phyloP scores from a whole-genome alignment of 2,797 vertebrate species.

The Sebastolobus alascanus region DNA sequence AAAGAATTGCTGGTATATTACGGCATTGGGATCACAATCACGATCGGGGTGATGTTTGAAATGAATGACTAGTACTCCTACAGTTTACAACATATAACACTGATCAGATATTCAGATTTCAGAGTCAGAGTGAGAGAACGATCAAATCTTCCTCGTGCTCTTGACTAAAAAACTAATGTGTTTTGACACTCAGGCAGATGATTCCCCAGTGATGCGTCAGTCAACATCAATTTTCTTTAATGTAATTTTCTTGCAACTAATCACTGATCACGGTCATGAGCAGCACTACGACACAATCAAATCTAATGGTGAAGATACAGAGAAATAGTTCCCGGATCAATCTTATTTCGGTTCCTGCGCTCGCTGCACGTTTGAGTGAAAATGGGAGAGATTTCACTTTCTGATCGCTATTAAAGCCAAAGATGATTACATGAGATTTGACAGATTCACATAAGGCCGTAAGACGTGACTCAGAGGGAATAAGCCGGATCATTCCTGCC shows the following conservation, averaged over 20 bases:
- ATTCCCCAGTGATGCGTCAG: conserved; percentile 31
- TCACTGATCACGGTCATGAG: conserved; percentile 16
- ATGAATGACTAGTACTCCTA: no score
- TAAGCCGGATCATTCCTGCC: conserved; percentile 10
- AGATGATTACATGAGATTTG: conserved; percentile 43
- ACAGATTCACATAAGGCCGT: conserved; percentile 7
- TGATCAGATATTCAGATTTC: conserved; percentile 6
- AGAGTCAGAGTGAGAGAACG: neutral
- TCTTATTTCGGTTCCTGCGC: conserved; percentile 1
- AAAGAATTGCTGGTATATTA: no score
- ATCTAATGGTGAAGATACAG: neutral
- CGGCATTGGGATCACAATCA: no score
- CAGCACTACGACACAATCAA: neutral
- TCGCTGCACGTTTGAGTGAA: conserved; percentile 25
- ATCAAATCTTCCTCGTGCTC: neutral
- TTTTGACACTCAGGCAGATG: conserved; percentile 32
- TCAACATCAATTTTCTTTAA: conserved; percentile 33
- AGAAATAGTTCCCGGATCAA: conserved; percentile 15
- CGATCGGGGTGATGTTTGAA: no score
- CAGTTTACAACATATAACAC: neutral
- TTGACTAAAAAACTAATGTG: conserved; percentile 25
- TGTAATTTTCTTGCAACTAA: conserved; percentile 16
- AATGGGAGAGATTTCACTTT: conserved; percentile 41
- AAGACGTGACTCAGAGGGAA: conserved; percentile 8
- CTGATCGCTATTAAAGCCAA: conserved; percentile 22